phyloP scores from a whole-genome alignment of 2,797 vertebrate species.

The Numenius phaeopus region DNA sequence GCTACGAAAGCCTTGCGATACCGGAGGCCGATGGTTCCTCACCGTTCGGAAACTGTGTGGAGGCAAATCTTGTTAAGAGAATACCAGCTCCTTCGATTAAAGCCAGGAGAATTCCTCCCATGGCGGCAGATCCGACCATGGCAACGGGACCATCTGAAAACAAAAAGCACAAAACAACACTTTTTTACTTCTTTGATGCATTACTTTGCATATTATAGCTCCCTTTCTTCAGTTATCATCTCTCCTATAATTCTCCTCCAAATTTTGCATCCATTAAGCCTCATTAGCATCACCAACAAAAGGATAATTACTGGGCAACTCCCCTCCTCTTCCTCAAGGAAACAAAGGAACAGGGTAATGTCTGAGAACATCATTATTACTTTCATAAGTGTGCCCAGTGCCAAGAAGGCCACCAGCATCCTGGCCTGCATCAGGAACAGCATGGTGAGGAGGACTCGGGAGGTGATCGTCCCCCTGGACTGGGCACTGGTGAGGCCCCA shows the following conservation, averaged over 20 bases:
- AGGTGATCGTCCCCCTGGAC: too few species aligned
- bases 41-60: slow-evolving; percentile 93
- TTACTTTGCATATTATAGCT: not conserved
- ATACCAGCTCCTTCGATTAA: slow-evolving; percentile 98
- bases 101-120: slow-evolving; percentile 96
- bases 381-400: too few species aligned
- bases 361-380: too few species aligned
- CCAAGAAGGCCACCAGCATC: too few species aligned
- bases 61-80: slow-evolving; percentile 93
- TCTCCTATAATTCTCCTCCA: not conserved
- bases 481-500: too few species aligned
- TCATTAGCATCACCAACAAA: not conserved
- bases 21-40: slow-evolving; percentile 53
- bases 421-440: too few species aligned
- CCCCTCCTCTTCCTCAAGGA: too few species aligned
- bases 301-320: too few species aligned
- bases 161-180: not conserved
- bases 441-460: too few species aligned
- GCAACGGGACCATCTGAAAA: slow-evolving; percentile 91
- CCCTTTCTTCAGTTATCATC: not conserved
- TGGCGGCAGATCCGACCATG: slow-evolving; percentile 95
- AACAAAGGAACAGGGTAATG: too few species aligned
- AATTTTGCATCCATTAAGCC: not conserved
- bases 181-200: not conserved
- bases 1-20: not conserved